Base-by-base conservation (phyloP, 1,140 invertebrate species). In the Colletes latitarsis region DNA sequence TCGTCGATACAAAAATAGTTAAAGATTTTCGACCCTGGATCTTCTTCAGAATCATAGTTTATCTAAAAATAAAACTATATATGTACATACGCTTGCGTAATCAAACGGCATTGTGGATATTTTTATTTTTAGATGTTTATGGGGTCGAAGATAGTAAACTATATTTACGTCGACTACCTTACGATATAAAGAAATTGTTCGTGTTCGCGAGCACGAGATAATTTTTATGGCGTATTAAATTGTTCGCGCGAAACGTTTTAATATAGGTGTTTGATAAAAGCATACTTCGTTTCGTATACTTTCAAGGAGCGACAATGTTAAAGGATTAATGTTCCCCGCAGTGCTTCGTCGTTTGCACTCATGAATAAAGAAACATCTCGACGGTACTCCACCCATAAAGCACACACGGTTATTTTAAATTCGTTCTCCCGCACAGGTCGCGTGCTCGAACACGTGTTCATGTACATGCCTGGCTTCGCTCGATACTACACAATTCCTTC, bases 351-450 rank as follows among this genome's bases (percentile, higher is more conserved):
- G 68, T 78, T 78, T 63, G 46, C 76, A 52, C 19, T 72, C 76
- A 78, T 78, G 76, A 78, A 78, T 78, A 78, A 78, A 78, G 76
- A 78, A 78, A 78, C 63, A 78, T 78, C 76, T 78, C 76, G 69
- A 63, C 68, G 17, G 49, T 41, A 55, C 76, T 72, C 76, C 76
- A 55, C 76, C 76, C 76, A 78, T 72, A 63, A 72, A 63, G 72
- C 55, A 53, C 76, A 43, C 76, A 72, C 49, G 69, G 69, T 79
- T 79, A 79, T 79, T 79, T 79, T 73, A 68, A 79, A 73, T 79
- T 73, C 60, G 77, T 66, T 79, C 77, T 79, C 70, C 70, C 77
- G 60, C 77, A 64, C 77, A 64, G 60, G 69, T 79, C 77, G 60
- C 60, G 70, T 79, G 69, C 52, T 53, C 60, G 41, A 43, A 73